Conservation (phyloP, 2,113 vertebrate genomes). For the Odontophorus gujanensis region DNA sequence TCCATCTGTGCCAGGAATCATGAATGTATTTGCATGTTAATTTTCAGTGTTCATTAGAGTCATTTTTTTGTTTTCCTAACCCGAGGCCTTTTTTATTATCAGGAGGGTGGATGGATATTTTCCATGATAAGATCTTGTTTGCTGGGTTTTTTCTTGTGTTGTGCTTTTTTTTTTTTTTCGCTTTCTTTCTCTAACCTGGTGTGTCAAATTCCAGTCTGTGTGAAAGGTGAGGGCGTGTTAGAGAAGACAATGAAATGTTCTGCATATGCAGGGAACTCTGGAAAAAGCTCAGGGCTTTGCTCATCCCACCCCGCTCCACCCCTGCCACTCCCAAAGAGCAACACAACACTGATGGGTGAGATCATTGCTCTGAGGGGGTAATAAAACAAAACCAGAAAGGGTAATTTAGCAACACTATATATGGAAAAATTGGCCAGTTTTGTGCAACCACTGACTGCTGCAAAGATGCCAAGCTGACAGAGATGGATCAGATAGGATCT, state of each 20-base stretch:
- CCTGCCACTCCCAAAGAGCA: conserved; percentile 62
- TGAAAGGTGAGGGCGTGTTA: conserved; percentile 75
- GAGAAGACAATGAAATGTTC: conserved; percentile 70
- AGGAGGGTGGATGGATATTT: conserved; percentile 62
- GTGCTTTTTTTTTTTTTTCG: not conserved
- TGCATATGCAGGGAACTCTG: conserved; percentile 68
- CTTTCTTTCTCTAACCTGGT: conserved; percentile 30
- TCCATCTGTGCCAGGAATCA: conserved; percentile 3
- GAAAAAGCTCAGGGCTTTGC: conserved; percentile 72
- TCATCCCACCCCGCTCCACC: conserved; percentile 63
- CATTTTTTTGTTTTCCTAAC: conserved; percentile 70
- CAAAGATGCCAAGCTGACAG: conserved; percentile 51
- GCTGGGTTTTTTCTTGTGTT: conserved; percentile 52
- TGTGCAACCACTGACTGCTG: conserved; percentile 62
- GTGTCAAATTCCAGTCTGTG: conserved; percentile 71
- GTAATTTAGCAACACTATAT: conserved; percentile 61
- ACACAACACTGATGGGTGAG: conserved; percentile 66
- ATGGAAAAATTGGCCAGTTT: conserved; percentile 64
- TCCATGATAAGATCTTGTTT: conserved; percentile 64
- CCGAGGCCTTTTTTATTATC: conserved; percentile 64
- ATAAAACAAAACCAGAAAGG: conserved; percentile 69
- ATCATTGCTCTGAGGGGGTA: conserved; percentile 71
- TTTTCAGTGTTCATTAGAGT: conserved; percentile 57
- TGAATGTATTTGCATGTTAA: conserved; percentile 60
- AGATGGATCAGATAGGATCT: conserved; percentile 29